Percentiles rank a stretch among this genome's conserved stretches.
These are phyloP conservation scores for Druon quercuslanigerum DNA, from an alignment of 1,140 invertebrate genomes.

Conservation along the genomic window DNA sequence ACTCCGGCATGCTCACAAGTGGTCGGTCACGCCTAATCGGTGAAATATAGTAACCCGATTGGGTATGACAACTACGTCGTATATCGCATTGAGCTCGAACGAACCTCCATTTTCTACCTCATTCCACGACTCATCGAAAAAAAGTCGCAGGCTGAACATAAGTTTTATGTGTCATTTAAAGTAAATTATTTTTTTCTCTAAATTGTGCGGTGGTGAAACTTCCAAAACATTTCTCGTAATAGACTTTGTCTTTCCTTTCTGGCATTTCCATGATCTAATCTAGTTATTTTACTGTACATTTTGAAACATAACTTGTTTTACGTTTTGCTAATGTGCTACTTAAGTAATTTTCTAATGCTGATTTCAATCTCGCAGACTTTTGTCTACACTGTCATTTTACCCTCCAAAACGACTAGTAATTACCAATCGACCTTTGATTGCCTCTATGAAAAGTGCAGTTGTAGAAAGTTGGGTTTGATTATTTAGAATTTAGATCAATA, in stretches of 20 bases:
- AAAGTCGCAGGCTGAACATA: no score
- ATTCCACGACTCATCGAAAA: neutral
- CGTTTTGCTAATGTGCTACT: no score
- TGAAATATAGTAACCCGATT: conserved; percentile 42
- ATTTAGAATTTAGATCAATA: conserved; percentile 26
- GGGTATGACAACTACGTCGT: conserved; percentile 8
- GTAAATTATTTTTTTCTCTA: no score
- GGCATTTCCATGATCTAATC: no score
- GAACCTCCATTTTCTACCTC: neutral
- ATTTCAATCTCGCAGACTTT: no score
- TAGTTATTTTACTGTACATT: no score
- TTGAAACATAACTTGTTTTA: no score
- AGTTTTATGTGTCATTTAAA: no score
- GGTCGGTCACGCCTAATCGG: conserved; percentile 39
- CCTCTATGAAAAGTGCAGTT: conserved; percentile 20
- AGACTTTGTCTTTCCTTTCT: no score
- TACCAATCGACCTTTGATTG: conserved; percentile 19
- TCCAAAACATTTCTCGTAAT: no score
- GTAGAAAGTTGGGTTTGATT: conserved; percentile 22
- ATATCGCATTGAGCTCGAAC: conserved; percentile 1
- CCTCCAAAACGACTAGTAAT: neutral
- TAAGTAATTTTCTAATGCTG: no score
- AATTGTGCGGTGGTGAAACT: no score
- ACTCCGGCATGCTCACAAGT: neutral
- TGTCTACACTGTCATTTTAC: neutral